These are phyloP conservation scores for Oceanites oceanicus DNA, from an alignment of 2,113 vertebrate species.

Conservation along the genomic window DNA sequence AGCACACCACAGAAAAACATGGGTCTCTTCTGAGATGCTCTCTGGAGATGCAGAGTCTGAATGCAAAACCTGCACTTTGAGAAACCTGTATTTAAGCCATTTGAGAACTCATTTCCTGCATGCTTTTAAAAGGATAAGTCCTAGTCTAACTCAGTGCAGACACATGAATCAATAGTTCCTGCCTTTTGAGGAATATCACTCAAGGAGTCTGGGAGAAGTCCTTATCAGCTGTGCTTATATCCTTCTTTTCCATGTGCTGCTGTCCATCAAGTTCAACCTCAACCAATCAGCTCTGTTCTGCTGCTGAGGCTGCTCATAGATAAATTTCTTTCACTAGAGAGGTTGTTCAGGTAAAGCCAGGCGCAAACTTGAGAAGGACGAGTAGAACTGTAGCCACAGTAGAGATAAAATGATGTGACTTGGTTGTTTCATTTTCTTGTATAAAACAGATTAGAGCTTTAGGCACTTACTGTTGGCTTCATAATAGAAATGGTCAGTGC, in stretches of 20 bases:
- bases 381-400: not conserved
- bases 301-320: not conserved
- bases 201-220: not conserved
- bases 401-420: not conserved
- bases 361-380: not conserved
- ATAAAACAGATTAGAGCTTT: not conserved
- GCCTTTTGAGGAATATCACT: not conserved
- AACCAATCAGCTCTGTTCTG: not conserved
- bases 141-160: not conserved
- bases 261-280: not conserved
- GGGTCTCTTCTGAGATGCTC: not conserved
- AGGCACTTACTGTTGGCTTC: not conserved
- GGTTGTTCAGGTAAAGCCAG: not conserved
- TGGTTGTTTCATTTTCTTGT: not conserved
- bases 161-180: not conserved
- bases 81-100: not conserved
- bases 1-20: fast-evolving
- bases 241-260: not conserved
- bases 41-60: not conserved
- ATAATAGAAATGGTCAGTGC: not conserved
- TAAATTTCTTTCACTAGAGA: not conserved
- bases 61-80: not conserved
- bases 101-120: not conserved
- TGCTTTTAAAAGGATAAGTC: not conserved
- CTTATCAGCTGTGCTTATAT: not conserved